Base-by-base conservation (phyloP, 2,888 invertebrate species). In the Eulithis prunata region DNA sequence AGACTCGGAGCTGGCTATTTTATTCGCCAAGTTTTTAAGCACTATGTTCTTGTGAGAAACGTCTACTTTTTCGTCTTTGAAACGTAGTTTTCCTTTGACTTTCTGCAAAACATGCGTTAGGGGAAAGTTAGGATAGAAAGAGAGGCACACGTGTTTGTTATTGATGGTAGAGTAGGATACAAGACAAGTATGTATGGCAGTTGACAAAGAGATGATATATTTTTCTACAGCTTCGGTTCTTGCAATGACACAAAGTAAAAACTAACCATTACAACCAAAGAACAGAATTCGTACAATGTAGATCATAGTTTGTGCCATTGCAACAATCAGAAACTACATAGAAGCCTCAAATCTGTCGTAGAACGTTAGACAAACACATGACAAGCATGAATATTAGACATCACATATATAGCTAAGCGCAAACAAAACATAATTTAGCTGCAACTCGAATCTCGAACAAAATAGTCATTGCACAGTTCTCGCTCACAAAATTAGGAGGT, bases 21-120 rank as follows among this genome's bases (percentile, higher is more conserved):
- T 91, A 54, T 86, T 86, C 0, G 89, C 91, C 52, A 93, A 79
- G 68, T 92, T 93, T 76, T 93, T 93, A 2, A 93, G 76, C 1
- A 92, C 87, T 1, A 93, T 91, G 63, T 86, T 93, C 73, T 91
- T 92, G 70, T 93, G 92, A 0, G 90, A 88, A 0, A 92, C 89
- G 55, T 91, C 90, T 7, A 82, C 78, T 82, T 90, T 90, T 52
- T 90, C 87, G 67, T 91, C 90, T 7, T 82, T 70, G 72, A 85
- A 91, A 62, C 85, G 82, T 59, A 87, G 75, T 74, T 91, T 92
- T 46, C 78, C 81, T 85, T 91, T 92, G 73, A 75, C 75, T 79
- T 90, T 93, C 93, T 93, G 93, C 55, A 89, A 89, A 78, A 84
- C 86, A 72, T 78, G 80, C 77, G 72, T 78, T 77, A 75, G 80